Conservation (phyloP, 2,888 invertebrate species). For the Diplazon laetatorius region DNA sequence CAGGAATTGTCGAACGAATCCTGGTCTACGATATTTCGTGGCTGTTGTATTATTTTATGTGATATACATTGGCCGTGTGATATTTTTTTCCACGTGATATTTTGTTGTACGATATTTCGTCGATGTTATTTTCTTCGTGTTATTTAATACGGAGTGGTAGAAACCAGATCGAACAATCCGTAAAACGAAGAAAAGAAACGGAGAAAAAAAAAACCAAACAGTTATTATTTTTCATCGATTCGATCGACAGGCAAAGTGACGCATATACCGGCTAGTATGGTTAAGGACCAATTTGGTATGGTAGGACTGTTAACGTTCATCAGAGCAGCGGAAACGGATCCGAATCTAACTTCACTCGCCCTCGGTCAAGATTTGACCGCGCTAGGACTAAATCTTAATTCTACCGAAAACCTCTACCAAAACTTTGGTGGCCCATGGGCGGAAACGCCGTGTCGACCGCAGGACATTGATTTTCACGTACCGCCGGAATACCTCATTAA, state of each 20-base stretch:
- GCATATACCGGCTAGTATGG: constrained; percentile 99
- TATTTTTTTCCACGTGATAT: too few relatives aligned
- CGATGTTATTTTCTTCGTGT: too few relatives aligned
- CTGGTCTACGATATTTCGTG: too few relatives aligned
- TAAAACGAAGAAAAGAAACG: too few relatives aligned
- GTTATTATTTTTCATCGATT: constrained; percentile 35
- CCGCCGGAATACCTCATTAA: constrained; percentile 99
- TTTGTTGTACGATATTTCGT: too few relatives aligned
- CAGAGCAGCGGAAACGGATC: constrained; percentile 98
- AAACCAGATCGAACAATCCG: too few relatives aligned
- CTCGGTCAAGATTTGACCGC: constrained; percentile 99
- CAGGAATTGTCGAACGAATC: too few relatives aligned
- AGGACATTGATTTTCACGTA: constrained; percentile 99
- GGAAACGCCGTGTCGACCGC: constrained; percentile 98
- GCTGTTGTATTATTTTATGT: too few relatives aligned
- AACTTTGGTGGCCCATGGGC: constrained; percentile 99
- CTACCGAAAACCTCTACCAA: constrained; percentile 98
- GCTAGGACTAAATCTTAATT: constrained; percentile 98
- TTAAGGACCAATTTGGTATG: constrained; percentile 99
- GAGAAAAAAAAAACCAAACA: too few relatives aligned
- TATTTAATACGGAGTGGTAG: too few relatives aligned
- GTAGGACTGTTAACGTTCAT: constrained; percentile 99
- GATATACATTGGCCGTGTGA: too few relatives aligned
- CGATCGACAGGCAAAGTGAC: constrained; percentile 93
- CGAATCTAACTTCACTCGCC: constrained; percentile 97